These are phyloP conservation scores for Propithecus deckenii DNA, from an alignment of 2,797 vertebrate species.

Conservation along the genomic window DNA sequence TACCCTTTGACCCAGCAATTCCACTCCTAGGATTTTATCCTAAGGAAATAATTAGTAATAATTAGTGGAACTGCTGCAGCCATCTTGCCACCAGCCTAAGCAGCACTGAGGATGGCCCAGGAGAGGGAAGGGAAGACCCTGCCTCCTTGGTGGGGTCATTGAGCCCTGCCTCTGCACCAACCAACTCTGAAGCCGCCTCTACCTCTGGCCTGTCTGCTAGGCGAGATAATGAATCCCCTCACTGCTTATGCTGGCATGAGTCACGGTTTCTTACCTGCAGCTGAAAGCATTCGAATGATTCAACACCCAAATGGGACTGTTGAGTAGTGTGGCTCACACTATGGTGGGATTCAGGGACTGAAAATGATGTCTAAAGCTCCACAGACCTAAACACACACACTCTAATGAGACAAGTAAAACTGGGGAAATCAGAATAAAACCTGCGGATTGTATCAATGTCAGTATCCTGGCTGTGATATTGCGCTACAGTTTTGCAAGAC, in stretches of 20 bases:
- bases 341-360: background rate
- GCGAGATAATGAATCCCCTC: background rate
- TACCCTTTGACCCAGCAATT: background rate
- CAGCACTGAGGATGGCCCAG: rapidly evolving
- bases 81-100: background rate
- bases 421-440: background rate
- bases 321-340: background rate
- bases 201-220: background rate
- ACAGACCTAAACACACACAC: background rate
- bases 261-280: background rate
- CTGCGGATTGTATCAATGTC: background rate
- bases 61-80: background rate
- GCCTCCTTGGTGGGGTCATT: background rate
- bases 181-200: background rate
- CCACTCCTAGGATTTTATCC: conserved; percentile 15
- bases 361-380: background rate
- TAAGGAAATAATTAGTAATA: background rate
- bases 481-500: background rate
- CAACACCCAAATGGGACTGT: background rate
- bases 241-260: background rate
- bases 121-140: background rate
- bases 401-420: background rate
- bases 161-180: background rate
- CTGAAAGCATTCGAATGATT: background rate
- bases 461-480: background rate